A percentile compares a stretch with the other conserved stretches of the same genome.
Evolutionary conservation across 2,113 vertebrate genomes (phyloP).

Genomic region (Rhegmatorhina hoffmannsi): DNA sequence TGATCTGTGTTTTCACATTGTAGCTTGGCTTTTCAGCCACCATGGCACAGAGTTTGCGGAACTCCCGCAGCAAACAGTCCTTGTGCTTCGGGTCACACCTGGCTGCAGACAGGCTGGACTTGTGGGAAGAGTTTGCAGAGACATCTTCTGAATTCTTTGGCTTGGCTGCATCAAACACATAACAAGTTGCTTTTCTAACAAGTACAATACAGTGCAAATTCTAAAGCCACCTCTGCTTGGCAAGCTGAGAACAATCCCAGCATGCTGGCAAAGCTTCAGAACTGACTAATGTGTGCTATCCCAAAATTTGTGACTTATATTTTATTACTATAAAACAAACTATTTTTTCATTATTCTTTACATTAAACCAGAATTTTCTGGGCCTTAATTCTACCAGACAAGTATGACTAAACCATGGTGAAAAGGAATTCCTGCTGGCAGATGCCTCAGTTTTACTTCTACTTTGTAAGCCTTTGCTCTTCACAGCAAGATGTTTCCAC

Average conservation of each 20-base stretch:
- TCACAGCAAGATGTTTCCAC: neutral
- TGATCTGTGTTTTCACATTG: constrained; percentile 94
- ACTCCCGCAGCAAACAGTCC: constrained; percentile 91
- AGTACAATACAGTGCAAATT: accelerated
- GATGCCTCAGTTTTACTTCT: neutral
- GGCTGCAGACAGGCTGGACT: constrained; percentile 78
- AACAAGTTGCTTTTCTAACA: neutral
- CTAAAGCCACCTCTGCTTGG: neutral
- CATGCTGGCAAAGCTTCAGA: neutral
- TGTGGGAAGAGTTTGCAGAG: constrained; percentile 54
- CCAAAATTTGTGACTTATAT: neutral
- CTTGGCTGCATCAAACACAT: constrained; percentile 66
- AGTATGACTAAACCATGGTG: neutral
- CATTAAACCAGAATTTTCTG: neutral
- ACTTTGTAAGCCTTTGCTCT: neutral
- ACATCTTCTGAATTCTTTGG: constrained; percentile 71
- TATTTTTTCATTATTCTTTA: neutral
- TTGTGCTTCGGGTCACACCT: constrained; percentile 89
- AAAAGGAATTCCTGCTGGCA: neutral
- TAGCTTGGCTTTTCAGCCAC: constrained; percentile 94
- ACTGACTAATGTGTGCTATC: neutral
- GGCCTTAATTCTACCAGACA: neutral
- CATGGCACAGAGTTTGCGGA: constrained; percentile 91
- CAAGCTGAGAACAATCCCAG: neutral
- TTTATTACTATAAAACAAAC: neutral